A percentile compares a stretch with the other conserved stretches of the same genome.
Evolutionary conservation across 2,888 invertebrate genomes (phyloP).

Genomic region (Nudaria mundana): DNA sequence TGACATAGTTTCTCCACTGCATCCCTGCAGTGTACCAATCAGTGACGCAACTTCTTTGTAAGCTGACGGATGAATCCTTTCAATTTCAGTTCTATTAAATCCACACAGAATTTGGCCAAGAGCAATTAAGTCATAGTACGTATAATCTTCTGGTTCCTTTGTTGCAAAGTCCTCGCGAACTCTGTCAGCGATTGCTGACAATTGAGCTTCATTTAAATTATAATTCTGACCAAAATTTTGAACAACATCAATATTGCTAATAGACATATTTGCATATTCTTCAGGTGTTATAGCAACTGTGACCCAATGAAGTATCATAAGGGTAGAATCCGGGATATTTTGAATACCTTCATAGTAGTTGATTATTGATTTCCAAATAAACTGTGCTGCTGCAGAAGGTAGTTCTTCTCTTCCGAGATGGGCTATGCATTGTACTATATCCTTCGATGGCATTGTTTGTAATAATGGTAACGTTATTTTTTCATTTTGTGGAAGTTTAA

Average conservation of each 20-base stretch:
- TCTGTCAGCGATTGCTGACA: conserved; percentile 71
- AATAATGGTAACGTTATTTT: conserved; percentile 43
- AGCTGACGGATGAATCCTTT: conserved; percentile 73
- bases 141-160: conserved; percentile 79
- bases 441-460: conserved; percentile 45
- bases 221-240: conserved; percentile 78
- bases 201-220: conserved; percentile 58
- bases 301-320: conserved; percentile 69
- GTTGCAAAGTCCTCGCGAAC: conserved; percentile 74
- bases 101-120: conserved; percentile 80
- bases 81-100: conserved; percentile 77
- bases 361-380: conserved; percentile 60
- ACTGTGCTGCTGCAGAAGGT: conserved; percentile 45
- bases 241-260: conserved; percentile 76
- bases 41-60: conserved; percentile 70
- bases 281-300: conserved; percentile 66
- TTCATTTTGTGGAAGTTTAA: conserved; percentile 40
- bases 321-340: conserved; percentile 63
- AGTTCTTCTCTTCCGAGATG: conserved; percentile 57
- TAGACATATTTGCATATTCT: conserved; percentile 75
- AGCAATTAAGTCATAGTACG: conserved; percentile 77
- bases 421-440: conserved; percentile 56
- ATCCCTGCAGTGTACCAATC: conserved; percentile 58
- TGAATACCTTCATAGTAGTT: conserved; percentile 48
- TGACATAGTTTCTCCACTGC: conserved; percentile 63